phyloP scores from a whole-genome alignment of 2,797 vertebrate species.

The Sebastiscus albofasciatus region DNA sequence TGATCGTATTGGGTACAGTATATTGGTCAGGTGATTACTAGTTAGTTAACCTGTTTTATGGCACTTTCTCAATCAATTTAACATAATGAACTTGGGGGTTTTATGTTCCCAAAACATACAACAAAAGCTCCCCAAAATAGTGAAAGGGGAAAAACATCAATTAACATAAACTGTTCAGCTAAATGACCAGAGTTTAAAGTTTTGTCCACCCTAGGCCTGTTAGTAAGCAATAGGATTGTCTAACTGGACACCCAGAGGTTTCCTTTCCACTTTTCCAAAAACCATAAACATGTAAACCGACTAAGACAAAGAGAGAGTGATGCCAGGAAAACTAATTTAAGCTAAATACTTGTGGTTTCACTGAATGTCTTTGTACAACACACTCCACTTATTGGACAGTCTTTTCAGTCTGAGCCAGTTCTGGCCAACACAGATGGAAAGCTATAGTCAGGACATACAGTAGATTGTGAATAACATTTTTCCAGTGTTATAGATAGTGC shows the following conservation, averaged over 20 bases:
- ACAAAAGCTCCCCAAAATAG: neutral
- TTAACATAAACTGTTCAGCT: neutral
- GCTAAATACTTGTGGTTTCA: conserved; percentile 1
- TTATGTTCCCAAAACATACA: neutral
- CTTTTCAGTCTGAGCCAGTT: neutral
- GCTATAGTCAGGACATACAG: neutral
- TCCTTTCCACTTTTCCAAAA: neutral
- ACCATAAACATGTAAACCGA: conserved; percentile 1
- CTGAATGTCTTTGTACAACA: neutral
- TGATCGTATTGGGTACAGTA: no score
- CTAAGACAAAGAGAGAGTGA: neutral
- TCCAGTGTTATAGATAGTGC: neutral
- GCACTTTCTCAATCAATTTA: neutral
- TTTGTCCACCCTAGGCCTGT: no score
- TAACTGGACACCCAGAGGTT: neutral
- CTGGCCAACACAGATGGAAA: conserved; percentile 15
- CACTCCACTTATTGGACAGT: neutral
- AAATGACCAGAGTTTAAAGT: no score
- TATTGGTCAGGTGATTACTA: neutral
- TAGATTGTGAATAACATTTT: neutral
- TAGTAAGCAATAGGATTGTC: neutral
- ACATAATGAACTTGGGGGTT: neutral
- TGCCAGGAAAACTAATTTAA: conserved; percentile 35
- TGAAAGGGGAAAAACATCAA: rapidly evolving
- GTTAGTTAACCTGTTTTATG: neutral